phyloP scores from a whole-genome alignment of 2,888 invertebrate genomes.

The Brachyptera risi region DNA sequence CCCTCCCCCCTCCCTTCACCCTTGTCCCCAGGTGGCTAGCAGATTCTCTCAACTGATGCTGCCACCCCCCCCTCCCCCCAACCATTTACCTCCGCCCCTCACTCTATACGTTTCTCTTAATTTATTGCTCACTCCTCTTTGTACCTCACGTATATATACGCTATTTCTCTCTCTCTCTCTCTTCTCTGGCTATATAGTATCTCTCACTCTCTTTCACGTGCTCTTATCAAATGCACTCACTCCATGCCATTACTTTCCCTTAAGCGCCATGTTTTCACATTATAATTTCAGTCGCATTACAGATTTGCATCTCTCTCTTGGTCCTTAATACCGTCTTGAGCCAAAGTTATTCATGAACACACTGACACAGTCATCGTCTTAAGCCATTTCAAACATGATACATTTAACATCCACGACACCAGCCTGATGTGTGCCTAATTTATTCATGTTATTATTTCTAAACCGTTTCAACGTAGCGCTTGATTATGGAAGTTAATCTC shows the following conservation, averaged over 20 bases:
- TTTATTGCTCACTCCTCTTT: conserved; percentile 16
- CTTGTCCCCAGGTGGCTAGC: conserved; percentile 14
- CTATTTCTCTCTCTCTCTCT: conserved; percentile 3
- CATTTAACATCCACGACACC: no score
- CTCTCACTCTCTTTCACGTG: background rate
- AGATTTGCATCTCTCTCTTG: conserved; percentile 1
- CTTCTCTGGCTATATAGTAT: conserved; percentile 9
- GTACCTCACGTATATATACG: background rate
- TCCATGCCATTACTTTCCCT: background rate
- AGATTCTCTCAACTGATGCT: conserved; percentile 33
- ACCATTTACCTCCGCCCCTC: background rate
- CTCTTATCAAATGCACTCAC: background rate
- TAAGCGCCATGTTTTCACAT: background rate
- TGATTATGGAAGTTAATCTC: no score
- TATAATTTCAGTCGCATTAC: conserved; percentile 5
- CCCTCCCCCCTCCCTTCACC: no score
- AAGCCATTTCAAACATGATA: no score
- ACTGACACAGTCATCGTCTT: no score
- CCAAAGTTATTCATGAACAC: no score
- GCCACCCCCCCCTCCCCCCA: conserved; percentile 33
- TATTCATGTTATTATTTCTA: no score
- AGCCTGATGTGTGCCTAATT: no score
- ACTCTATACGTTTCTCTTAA: conserved; percentile 3
- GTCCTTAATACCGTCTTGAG: no score
- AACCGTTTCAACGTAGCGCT: no score